Base-by-base conservation (phyloP, 1,140 invertebrate species). In the Planococcus citri region DNA sequence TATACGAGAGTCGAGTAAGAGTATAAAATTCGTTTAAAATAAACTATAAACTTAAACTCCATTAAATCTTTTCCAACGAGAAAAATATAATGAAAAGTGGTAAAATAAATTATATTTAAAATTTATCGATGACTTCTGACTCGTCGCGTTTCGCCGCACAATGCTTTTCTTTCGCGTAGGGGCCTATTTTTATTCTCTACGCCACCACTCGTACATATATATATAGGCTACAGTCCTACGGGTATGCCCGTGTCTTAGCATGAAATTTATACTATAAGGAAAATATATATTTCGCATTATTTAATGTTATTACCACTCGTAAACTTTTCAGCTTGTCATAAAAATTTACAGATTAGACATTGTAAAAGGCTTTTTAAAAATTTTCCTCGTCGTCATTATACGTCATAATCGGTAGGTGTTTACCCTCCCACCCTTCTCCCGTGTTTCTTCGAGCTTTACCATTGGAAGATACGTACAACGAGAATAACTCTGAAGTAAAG, bases 71-170 rank as follows among this genome's bases (percentile, higher is more conserved):
- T 17, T 20, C 17, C n/a, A 51, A 51, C 41, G 41, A 33, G 29
- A 20, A 51, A 51, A 51, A 51, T 51, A 51, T 51, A 51, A 51
- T 51, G 41, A 51, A 51, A 51, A 51, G 41, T 51, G 41, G n/a
- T 51, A 51, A 51, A 51, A 51, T 51, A 51, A 51, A 51, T 51
- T 51, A 51, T 51, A 51, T 51, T 51, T 51, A 51, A 20, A 51
- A 51, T 51, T 51, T 51, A 51, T 51, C 41, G 41, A 51, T 20
- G 41, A 51, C 41, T 51, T 51, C n/a, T 20, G 41, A 51, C 41
- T 20, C 29, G n/a, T n/a, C n/a, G 10, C 41, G 41, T 14, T 51
- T n/a, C 41, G n/a, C 29, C 29, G 29, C 29, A 12, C 33, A 8
- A 8, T 37, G n/a, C 17, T 51, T 51, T 17, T 51, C 29, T 9